Percentiles rank a stretch among this genome's conserved stretches.
Evolutionary conservation across 2,888 invertebrate species (phyloP).

Genomic region (Tinea pellionella): DNA sequence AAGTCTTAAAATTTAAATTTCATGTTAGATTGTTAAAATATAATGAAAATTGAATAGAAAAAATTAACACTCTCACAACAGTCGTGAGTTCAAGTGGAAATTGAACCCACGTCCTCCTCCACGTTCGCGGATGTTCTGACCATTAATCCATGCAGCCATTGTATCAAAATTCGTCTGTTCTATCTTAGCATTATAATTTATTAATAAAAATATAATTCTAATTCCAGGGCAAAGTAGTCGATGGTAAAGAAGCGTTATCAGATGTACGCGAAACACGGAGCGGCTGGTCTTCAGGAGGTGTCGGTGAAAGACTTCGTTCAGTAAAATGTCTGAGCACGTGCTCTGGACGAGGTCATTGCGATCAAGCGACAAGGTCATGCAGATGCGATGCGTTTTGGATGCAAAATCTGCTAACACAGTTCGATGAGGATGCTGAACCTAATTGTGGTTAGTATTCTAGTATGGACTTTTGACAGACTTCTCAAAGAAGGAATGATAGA

Average conservation of each 20-base stretch:
- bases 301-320: constrained; percentile 84
- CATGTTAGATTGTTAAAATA: no score
- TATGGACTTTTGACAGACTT: no score
- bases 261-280: constrained; percentile 26
- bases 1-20: no score
- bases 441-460: constrained; percentile 77
- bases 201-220: neutral
- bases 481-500: no score
- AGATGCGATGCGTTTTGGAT: constrained; percentile 97
- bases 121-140: no score
- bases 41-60: no score
- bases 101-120: no score
- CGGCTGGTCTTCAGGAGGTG: constrained; percentile 48
- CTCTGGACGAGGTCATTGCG: constrained; percentile 91
- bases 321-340: constrained; percentile 92
- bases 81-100: no score
- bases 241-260: constrained; percentile 28
- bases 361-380: constrained; percentile 84
- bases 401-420: constrained; percentile 80
- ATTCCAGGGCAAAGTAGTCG: constrained; percentile 37
- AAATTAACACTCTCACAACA: no score
- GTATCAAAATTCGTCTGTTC: no score
- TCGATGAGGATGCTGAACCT: constrained; percentile 75
- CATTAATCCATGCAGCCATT: no score
- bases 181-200: no score